Base-by-base conservation (phyloP, 1,140 invertebrate genomes). In the Bicyclus anynana region DNA sequence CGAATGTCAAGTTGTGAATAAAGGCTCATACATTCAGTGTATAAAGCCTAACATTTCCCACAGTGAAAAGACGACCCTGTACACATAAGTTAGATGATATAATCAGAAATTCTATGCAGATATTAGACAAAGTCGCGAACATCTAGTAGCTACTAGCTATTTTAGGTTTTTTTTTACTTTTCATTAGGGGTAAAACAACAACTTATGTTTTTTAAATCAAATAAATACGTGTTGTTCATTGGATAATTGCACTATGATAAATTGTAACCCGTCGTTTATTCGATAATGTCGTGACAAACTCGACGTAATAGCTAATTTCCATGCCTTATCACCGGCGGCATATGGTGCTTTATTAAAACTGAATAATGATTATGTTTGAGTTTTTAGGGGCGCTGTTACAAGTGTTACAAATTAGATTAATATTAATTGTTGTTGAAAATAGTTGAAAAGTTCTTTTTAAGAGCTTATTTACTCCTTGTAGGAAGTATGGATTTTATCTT, bases 211-310 rank as follows among this genome's bases (percentile, higher is more conserved):
- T n/a, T n/a, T n/a, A n/a, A 23, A 23, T 7, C 10, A 29, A 2
- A 5, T 7, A 33, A 33, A 10, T 12, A 12, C 29, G 29, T 33
- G 29, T 33, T 17, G 37, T 40, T 17, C 14, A 40, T 40, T 40
- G 37, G 37, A 17, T 40, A 40, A 40, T 40, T 40, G 16, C 37
- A 40, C 37, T 40, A 16, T 40, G 37, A 40, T 40, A 40, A 40
- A 40, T 40, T 40, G 40, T 42, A 46, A 42, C 23, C 14, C 14
- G 20, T 50, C 37, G 62, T 50, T 59, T 52, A 58, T 49, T 42
- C 20, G 23, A 35, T 53, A 50, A 57, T 68, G 52, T 58, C 69
- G 57, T 65, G 69, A 67, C 69, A 68, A 67, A 46, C 35, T 9
- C 6, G 20, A 42, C 50, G 44, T 53, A 53, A 61, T 55, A 51